phyloP scores from a whole-genome alignment of 2,888 invertebrate species.

The Mesorhabditis belari region DNA sequence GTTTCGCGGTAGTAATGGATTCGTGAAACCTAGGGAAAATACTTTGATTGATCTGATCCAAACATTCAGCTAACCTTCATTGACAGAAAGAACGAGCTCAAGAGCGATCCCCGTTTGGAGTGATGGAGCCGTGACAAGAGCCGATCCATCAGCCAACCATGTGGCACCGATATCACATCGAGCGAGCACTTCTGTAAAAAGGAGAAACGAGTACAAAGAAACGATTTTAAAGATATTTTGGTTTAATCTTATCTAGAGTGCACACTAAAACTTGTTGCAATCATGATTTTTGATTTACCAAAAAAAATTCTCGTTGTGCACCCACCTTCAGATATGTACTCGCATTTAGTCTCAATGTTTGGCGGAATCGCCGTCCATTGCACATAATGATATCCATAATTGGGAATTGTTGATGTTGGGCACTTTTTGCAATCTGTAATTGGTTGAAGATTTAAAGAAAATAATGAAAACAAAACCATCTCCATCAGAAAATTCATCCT shows the following conservation, averaged over 20 bases:
- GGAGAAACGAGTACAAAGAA: background rate
- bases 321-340: constrained; percentile 54
- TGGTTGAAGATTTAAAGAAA: background rate
- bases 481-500: constrained; percentile 57
- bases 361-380: constrained; percentile 58
- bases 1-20: constrained; percentile 37
- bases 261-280: background rate
- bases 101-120: constrained; percentile 58
- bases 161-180: constrained; percentile 49
- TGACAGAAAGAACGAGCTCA: constrained; percentile 56
- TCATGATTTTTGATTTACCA: too few species aligned
- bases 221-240: background rate
- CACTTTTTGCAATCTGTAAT: constrained; percentile 54
- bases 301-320: too few species aligned
- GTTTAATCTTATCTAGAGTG: too few species aligned
- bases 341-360: constrained; percentile 57
- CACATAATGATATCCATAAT: constrained; percentile 57
- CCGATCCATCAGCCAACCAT: constrained; percentile 59
- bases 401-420: constrained; percentile 59
- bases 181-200: constrained; percentile 13
- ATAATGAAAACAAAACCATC: constrained; percentile 24
- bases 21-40: constrained; percentile 35
- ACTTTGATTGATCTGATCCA: background rate
- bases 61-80: constrained; percentile 47
- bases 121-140: constrained; percentile 58